Base-by-base conservation (phyloP, 2,797 vertebrate species). In the Nyctalus aviator region DNA sequence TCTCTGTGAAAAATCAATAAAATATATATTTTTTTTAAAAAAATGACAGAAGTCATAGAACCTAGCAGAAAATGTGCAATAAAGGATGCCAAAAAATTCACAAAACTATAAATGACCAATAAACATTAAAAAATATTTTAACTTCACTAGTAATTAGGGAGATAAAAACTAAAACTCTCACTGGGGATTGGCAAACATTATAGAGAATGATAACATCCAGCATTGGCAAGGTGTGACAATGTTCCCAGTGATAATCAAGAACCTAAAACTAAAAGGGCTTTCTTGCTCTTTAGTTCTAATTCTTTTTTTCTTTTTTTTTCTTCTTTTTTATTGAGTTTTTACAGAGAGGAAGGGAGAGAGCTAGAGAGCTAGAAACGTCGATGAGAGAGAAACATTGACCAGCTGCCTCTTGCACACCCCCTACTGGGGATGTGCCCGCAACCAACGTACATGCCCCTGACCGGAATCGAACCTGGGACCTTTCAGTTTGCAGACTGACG, bases 131-230 rank as follows among this genome's bases (percentile, higher is more conserved):
- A 84, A 73, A n/a, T 20, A 44, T 35, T 35, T 93, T 73, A 83
- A 62, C 23, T 73, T 84, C 20, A 73, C 55, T 79, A 73, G 68
- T 90, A 85, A 81, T 68, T 57, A 91, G 84, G 13, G 30, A 86
- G 25, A 55, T 79, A 50, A 95, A 83, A 93, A 84, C 46, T 50
- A 77, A 93, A 93, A 77, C 55, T 94, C 68, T 85, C 55, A 64
- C 14, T 6, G 53, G 48, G 53, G 48, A 81, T 2, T 66, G 69
- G 46, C n/a, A 85, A 88, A 82, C 88, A 48, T 35, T 77, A 5
- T 20, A 76, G 21, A 91, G 18, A 72, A 44, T 18, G 1, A 77
- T 77, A 77, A 75, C n/a, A 92, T 57, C 21, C 71, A 72, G 35
- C 21, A 44, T 35, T 86, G 46, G 37, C 37, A 85, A 85, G 27